These are phyloP conservation scores for Acromyrmex charruanus DNA, from an alignment of 1,140 invertebrate genomes.

Conservation along the genomic window DNA sequence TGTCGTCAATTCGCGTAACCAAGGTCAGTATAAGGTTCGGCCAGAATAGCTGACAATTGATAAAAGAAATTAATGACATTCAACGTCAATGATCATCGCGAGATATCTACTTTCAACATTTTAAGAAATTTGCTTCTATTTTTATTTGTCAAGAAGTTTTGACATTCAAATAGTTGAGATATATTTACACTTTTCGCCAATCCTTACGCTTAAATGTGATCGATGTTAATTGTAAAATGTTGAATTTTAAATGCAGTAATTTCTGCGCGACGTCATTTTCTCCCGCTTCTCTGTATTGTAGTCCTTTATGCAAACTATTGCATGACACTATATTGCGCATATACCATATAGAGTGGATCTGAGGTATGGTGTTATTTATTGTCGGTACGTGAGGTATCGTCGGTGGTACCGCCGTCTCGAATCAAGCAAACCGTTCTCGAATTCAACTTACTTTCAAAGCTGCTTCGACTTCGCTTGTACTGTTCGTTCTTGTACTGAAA, in stretches of 20 bases:
- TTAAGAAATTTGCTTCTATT: not conserved
- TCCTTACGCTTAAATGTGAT: not conserved
- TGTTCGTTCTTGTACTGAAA: not conserved
- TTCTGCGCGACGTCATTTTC: not conserved
- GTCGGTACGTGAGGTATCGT: constrained; percentile 71
- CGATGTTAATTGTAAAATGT: not conserved
- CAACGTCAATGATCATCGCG: not conserved
- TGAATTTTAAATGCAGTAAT: not conserved
- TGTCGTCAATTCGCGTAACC: constrained; percentile 39
- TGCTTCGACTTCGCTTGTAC: not conserved
- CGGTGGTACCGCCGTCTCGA: constrained; percentile 30
- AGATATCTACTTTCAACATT: not conserved
- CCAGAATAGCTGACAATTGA: not conserved
- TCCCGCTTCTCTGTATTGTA: not conserved
- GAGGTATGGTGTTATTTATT: constrained; percentile 80
- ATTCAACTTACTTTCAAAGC: constrained; percentile 59
- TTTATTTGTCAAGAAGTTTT: not conserved
- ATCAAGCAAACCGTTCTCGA: constrained; percentile 61
- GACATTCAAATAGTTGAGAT: not conserved
- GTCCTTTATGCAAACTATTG: constrained; percentile 52
- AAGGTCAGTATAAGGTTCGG: constrained; percentile 59
- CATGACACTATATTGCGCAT: constrained; percentile 56
- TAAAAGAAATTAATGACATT: not conserved
- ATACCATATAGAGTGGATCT: constrained; percentile 78
- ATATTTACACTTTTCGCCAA: not conserved